phyloP scores from a whole-genome alignment of 2,888 invertebrate species.

The Neoscelio sp. region DNA sequence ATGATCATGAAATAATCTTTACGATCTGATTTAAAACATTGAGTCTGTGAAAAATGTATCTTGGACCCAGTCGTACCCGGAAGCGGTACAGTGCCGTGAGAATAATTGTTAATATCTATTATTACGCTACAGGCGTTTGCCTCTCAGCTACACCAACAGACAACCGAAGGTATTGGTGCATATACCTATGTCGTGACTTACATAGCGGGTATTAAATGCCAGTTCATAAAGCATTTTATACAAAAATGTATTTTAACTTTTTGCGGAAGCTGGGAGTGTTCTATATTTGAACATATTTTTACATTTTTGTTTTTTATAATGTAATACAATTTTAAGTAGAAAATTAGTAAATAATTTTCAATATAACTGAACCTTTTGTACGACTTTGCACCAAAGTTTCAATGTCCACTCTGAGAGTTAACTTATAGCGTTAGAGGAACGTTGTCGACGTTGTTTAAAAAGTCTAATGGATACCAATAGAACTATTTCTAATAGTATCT shows the following conservation, averaged over 20 bases:
- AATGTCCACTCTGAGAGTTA: too few species aligned
- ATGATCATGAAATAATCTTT: slow-evolving; percentile 23
- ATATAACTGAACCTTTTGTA: too few species aligned
- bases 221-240: slow-evolving; percentile 9
- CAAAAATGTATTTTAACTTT: slow-evolving; percentile 3
- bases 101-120: slow-evolving; percentile 48
- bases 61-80: slow-evolving; percentile 23
- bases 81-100: slow-evolving; percentile 37
- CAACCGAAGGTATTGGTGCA: slow-evolving; percentile 20
- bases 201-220: slow-evolving; percentile 41
- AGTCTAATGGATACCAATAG: too few species aligned
- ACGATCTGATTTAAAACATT: slow-evolving; percentile 9
- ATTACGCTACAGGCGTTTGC: slow-evolving; percentile 32
- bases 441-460: too few species aligned
- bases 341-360: too few species aligned
- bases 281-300: too few species aligned
- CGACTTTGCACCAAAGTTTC: too few species aligned
- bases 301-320: too few species aligned
- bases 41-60: slow-evolving; percentile 8
- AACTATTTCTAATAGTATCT: too few species aligned
- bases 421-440: too few species aligned
- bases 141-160: slow-evolving; percentile 36
- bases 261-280: too few species aligned
- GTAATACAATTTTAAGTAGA: too few species aligned
- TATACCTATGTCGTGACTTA: slow-evolving; percentile 37